phyloP scores from a whole-genome alignment of 2,113 vertebrate genomes.

The Gymnobelideus leadbeateri region DNA sequence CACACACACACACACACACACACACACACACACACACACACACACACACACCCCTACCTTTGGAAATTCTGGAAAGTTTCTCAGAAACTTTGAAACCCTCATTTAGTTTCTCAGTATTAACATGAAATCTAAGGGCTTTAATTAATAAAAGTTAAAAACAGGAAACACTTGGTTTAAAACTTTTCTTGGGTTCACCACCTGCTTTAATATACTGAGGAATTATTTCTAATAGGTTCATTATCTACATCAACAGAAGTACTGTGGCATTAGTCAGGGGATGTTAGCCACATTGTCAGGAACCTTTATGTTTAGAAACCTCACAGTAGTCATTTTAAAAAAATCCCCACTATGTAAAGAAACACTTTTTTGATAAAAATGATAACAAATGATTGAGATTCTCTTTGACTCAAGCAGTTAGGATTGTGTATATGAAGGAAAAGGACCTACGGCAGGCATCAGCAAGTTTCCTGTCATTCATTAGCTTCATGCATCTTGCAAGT shows the following conservation, averaged over 20 bases:
- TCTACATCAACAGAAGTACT: conserved; percentile 52
- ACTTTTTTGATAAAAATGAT: not conserved
- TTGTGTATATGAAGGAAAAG: not conserved
- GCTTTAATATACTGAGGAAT: conserved; percentile 63
- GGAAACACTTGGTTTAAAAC: conserved; percentile 62
- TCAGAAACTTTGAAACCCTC: conserved; percentile 20
- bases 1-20: not conserved
- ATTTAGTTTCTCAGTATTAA: conserved; percentile 32
- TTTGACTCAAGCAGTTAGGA: not conserved
- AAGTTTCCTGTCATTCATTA: not conserved
- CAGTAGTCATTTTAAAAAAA: not conserved
- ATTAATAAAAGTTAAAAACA: conserved; percentile 53
- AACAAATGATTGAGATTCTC: conserved; percentile 14
- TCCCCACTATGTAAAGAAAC: not conserved
- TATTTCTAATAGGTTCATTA: conserved; percentile 66
- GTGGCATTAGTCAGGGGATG: conserved; percentile 60
- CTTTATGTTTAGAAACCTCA: not conserved
- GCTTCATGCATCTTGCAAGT: not conserved
- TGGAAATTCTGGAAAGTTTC: conserved; percentile 46
- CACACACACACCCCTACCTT: not conserved
- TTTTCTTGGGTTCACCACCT: conserved; percentile 55
- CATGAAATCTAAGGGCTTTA: conserved; percentile 47
- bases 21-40: not conserved
- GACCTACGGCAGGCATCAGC: not conserved
- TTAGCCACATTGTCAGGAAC: conserved; percentile 23